Base-by-base conservation (phyloP, 2,113 vertebrate species). In the Cnemophilus loriae region DNA sequence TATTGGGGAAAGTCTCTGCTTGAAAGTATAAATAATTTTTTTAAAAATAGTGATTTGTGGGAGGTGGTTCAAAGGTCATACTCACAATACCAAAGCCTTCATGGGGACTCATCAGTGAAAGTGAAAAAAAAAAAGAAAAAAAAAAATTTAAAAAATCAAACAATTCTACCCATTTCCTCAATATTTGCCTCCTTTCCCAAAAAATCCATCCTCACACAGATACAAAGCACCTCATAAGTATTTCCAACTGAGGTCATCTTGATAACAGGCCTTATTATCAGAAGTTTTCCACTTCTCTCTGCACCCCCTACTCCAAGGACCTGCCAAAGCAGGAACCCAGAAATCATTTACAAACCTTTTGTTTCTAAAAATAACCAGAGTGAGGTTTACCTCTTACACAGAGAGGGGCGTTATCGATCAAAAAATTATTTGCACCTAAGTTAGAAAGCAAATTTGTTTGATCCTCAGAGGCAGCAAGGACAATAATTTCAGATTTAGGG, bases 41-140 rank as follows among this genome's bases (percentile, higher is more conserved):
- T 23, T 1, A 11, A 47, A 41, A n/a, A 79, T 9, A 23, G 0
- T 4, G 23, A n/a, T n/a, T 7, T 42, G 6, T 20, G 13, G 46
- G 1, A 26, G n/a, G 18, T 18, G 8, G 11, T 44, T 86, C 20
- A 59, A 30, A 53, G 7, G 7, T 44, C n/a, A n/a, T 28, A 70
- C 6, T 41, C 44, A 53, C 6, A 67, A 10, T 15, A 53, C 2
- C 15, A 22, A 79, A 70, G 3, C 10, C 6, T 83, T 20, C 14
- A 13, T 2, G 7, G 3, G 8, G 16, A 74, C 11, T 26, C 12
- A 27, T 26, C 12, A 50, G 24, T 1, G 10, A 91, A 27, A 49
- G 9, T 7, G 11, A 4, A 83, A 37, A 30, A 28, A 37, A 24
- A 10, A 10, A 30, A 28, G n/a, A 24, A 10, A 10, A 4, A 83